phyloP scores from a whole-genome alignment of 1,140 invertebrate species.

The Trichonephila inaurata region DNA sequence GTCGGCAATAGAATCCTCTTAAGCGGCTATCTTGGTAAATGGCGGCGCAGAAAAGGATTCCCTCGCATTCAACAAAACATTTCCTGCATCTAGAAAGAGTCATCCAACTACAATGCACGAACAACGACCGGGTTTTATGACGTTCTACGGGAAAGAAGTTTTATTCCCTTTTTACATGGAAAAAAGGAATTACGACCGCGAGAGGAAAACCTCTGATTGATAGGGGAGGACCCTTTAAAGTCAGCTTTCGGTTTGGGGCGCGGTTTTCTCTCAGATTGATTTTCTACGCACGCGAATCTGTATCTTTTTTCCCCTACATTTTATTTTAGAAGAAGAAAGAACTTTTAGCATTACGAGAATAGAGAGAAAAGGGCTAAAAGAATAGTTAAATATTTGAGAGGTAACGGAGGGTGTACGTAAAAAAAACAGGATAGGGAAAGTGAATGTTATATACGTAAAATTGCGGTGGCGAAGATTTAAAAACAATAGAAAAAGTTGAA shows the following conservation, averaged over 20 bases:
- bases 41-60: constrained; percentile 33
- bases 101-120: constrained; percentile 21
- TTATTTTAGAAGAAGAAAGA: not conserved
- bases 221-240: constrained; percentile 37
- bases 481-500: too few relatives aligned
- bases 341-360: not conserved
- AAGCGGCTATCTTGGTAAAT: constrained; percentile 37
- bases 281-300: not conserved
- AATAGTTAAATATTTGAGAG: constrained; percentile 1
- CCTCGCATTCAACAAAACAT: constrained; percentile 34
- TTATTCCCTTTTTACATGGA: constrained; percentile 41
- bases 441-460: too few relatives aligned
- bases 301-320: not conserved
- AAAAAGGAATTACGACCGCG: constrained; percentile 30
- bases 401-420: not conserved
- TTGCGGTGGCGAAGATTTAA: too few relatives aligned
- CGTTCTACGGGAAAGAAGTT: constrained; percentile 24
- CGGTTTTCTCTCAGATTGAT: constrained; percentile 16
- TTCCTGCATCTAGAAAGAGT: constrained; percentile 21
- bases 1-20: constrained; percentile 37
- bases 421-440: too few relatives aligned
- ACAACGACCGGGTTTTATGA: constrained; percentile 37
- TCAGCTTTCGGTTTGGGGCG: not conserved
- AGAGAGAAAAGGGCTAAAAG: not conserved
- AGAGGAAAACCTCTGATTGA: constrained; percentile 31